Conservation (phyloP, 2,113 vertebrate species). For the Opisthocomus hoazin region DNA sequence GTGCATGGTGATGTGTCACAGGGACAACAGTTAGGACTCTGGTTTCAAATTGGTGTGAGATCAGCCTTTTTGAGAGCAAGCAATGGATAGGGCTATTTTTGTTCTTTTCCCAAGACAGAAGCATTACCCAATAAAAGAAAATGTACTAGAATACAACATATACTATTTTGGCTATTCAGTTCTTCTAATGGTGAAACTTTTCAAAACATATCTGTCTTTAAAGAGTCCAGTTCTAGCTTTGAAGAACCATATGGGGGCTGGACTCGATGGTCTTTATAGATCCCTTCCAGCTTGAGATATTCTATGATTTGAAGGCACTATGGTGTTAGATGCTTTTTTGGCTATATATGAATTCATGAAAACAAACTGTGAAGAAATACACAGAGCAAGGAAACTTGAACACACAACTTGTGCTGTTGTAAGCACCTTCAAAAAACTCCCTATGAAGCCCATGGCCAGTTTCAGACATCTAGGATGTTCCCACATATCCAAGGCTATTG, state of each 20-base stretch:
- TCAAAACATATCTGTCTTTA: background rate
- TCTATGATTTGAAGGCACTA: background rate
- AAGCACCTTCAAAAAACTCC: background rate
- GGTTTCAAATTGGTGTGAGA: background rate
- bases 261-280: background rate
- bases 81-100: background rate
- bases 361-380: background rate
- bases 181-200: background rate
- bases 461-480: background rate
- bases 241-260: background rate
- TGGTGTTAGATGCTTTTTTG: background rate
- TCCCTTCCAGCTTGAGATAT: background rate
- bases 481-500: background rate
- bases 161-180: background rate
- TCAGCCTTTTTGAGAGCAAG: background rate
- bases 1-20: background rate
- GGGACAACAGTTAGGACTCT: background rate
- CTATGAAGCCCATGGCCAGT: background rate
- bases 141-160: background rate
- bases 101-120: background rate
- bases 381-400: background rate
- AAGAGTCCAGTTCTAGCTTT: background rate
- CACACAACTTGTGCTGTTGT: background rate
- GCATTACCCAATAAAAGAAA: background rate
- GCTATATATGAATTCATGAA: background rate